A percentile compares a stretch with the other conserved stretches of the same genome.
Evolutionary conservation across 2,113 vertebrate species (phyloP).

Genomic region (Collichthys lucidus): DNA sequence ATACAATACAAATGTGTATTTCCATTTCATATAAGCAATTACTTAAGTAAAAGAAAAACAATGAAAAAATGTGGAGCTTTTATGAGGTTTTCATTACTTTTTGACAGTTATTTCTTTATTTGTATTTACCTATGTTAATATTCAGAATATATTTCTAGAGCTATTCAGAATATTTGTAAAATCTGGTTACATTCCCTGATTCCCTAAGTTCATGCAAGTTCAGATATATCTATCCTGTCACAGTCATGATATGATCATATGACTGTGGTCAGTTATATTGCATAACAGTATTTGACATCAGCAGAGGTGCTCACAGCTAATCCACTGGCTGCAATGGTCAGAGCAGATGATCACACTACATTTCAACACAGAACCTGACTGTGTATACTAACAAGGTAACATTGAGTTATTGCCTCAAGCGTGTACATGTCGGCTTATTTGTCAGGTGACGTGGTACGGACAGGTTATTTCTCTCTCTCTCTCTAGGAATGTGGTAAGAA

Average conservation of each 20-base stretch:
- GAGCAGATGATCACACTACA: background rate
- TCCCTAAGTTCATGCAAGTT: background rate
- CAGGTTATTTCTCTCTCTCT: background rate
- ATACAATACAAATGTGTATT: no score
- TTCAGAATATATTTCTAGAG: no score
- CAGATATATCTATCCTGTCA: background rate
- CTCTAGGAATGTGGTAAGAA: slow-evolving; percentile 23
- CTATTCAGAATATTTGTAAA: background rate
- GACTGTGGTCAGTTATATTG: background rate
- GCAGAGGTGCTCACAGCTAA: background rate
- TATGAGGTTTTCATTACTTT: no score
- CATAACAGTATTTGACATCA: background rate
- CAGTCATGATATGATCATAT: background rate
- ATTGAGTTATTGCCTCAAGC: background rate
- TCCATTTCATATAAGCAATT: background rate
- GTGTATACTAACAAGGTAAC: background rate
- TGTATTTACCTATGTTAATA: background rate
- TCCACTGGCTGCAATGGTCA: background rate
- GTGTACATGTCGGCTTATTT: background rate
- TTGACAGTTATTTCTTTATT: no score
- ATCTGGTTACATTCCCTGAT: background rate
- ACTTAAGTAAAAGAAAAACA: no score
- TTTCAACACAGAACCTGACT: background rate
- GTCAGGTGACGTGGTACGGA: background rate
- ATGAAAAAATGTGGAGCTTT: no score